phyloP scores from a whole-genome alignment of 2,888 invertebrate genomes.

The Lacanobia wlatinum region DNA sequence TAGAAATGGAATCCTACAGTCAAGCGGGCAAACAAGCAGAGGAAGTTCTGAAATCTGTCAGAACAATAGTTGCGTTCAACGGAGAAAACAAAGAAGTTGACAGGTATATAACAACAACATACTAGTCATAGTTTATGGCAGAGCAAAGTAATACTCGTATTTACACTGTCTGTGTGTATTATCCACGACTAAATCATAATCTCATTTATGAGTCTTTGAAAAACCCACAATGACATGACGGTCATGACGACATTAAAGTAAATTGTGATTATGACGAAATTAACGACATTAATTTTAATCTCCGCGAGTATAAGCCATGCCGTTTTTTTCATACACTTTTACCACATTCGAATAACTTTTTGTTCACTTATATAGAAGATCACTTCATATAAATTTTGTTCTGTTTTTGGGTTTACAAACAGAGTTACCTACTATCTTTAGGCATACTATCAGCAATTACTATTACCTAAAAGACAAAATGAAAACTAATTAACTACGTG shows the following conservation, averaged over 20 bases:
- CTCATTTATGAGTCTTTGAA: neutral
- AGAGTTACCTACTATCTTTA: too few species aligned
- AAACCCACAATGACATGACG: neutral
- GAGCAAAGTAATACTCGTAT: neutral
- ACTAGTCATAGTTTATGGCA: neutral
- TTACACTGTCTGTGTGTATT: neutral
- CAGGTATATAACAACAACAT: slow-evolving; percentile 80
- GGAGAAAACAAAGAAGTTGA: slow-evolving; percentile 94
- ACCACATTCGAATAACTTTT: too few species aligned
- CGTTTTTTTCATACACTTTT: neutral
- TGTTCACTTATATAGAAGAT: neutral
- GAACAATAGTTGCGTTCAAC: slow-evolving; percentile 94
- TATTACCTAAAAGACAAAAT: too few species aligned
- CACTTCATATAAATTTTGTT: neutral
- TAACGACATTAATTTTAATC: neutral
- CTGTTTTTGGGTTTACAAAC: neutral
- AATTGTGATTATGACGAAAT: slow-evolving; percentile 12
- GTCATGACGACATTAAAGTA: neutral
- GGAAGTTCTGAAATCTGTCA: slow-evolving; percentile 94
- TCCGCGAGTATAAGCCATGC: neutral
- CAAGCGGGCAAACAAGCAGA: slow-evolving; percentile 95
- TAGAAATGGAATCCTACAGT: slow-evolving; percentile 94
- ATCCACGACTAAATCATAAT: slow-evolving; percentile 7
- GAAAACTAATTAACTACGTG: too few species aligned
- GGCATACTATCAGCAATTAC: too few species aligned